Evolutionary conservation across 2,113 vertebrate genomes (phyloP).

Genomic region (Progne subis): DNA sequence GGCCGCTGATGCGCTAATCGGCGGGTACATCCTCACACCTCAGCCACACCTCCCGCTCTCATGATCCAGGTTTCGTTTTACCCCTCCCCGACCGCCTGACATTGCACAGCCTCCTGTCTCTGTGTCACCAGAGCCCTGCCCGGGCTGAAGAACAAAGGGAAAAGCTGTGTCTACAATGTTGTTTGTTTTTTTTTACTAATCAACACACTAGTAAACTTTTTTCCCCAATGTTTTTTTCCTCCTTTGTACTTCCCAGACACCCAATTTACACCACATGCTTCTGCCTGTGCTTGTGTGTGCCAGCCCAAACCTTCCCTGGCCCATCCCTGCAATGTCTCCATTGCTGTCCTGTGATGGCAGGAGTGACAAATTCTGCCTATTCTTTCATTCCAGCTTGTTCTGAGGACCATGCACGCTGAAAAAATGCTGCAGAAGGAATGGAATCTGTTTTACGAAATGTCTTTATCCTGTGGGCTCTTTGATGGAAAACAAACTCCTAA

Average conservation of each 20-base stretch:
- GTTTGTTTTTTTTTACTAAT: background rate
- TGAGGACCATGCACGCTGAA: background rate
- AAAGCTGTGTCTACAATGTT: background rate
- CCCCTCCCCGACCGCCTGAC: background rate
- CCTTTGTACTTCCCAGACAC: background rate
- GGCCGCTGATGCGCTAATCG: background rate
- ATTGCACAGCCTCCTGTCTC: background rate
- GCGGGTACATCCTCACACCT: rapidly evolving
- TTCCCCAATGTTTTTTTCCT: background rate
- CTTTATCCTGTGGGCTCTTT: background rate
- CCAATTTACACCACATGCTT: background rate
- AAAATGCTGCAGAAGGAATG: background rate
- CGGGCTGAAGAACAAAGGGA: background rate
- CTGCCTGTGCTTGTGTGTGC: background rate
- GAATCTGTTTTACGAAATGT: background rate
- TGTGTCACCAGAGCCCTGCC: background rate
- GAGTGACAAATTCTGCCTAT: background rate
- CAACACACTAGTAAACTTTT: background rate
- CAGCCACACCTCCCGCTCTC: background rate
- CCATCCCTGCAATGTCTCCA: background rate
- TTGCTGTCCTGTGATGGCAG: background rate
- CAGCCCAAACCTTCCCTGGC: background rate
- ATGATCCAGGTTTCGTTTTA: background rate
- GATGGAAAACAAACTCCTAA: background rate
- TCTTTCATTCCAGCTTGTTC: background rate